Percentiles rank a stretch among this genome's conserved stretches.
Evolutionary conservation across 2,888 invertebrate genomes (phyloP).

Genomic region (Ophion obscuratus): DNA sequence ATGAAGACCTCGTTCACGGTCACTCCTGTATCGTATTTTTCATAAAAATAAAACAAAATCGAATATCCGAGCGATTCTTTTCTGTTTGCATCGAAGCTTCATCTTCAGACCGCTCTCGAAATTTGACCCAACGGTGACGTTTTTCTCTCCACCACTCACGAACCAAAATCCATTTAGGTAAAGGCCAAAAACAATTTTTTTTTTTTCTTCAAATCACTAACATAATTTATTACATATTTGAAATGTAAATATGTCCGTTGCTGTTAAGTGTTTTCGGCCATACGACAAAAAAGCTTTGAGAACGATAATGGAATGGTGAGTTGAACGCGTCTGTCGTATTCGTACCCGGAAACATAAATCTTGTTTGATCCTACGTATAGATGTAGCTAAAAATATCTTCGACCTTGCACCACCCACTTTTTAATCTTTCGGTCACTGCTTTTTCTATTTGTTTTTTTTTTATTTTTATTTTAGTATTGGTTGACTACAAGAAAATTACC

Average conservation of each 20-base stretch:
- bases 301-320: conserved; percentile 68
- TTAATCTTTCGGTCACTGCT: too few species aligned
- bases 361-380: too few species aligned
- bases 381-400: too few species aligned
- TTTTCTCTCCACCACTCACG: neutral
- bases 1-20: neutral
- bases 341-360: too few species aligned
- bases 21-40: neutral
- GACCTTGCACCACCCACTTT: too few species aligned
- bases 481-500: neutral
- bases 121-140: conserved; percentile 9
- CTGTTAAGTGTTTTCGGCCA: conserved; percentile 68
- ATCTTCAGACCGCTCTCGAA: neutral
- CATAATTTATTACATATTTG: neutral
- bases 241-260: conserved; percentile 66
- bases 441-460: too few species aligned
- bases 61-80: neutral
- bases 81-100: conserved; percentile 21
- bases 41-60: neutral
- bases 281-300: conserved; percentile 62
- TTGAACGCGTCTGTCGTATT: neutral
- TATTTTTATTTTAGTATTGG: too few species aligned
- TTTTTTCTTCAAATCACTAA: neutral
- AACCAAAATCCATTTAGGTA: neutral
- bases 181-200: conserved; percentile 25